A percentile compares a stretch with the other conserved stretches of the same genome.
phyloP scores from a whole-genome alignment of 2,888 invertebrate genomes.

The Sarcophaga carnaria region DNA sequence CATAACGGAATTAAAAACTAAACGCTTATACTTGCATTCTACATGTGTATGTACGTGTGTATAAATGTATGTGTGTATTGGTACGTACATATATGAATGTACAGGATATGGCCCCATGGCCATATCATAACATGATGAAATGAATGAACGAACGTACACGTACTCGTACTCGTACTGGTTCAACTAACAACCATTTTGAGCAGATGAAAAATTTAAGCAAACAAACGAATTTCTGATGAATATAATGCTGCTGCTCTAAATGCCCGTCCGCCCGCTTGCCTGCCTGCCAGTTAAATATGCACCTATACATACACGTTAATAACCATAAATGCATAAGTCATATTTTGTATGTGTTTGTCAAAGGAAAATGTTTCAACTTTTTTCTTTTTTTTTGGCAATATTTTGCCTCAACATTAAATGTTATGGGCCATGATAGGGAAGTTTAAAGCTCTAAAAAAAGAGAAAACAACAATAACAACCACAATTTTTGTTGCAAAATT shows the following conservation, averaged over 20 bases:
- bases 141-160: not conserved
- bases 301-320: not conserved
- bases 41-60: no score
- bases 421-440: conserved; percentile 26
- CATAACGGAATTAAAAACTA: conserved; percentile 67
- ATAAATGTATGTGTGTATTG: no score
- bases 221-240: conserved; percentile 13
- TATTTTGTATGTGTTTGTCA: conserved; percentile 44
- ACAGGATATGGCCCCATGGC: conserved; percentile 60
- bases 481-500: conserved; percentile 63
- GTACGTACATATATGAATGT: conserved; percentile 4
- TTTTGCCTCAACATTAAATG: conserved; percentile 18
- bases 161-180: not conserved
- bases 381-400: conserved; percentile 70
- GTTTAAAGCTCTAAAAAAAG: not conserved
- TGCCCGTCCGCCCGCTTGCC: not conserved
- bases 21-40: conserved; percentile 45
- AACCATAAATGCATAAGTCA: conserved; percentile 59
- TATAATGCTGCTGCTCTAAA: not conserved
- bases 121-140: conserved; percentile 46
- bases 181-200: conserved; percentile 40
- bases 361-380: conserved; percentile 75
- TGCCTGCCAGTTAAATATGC: not conserved
- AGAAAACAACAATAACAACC: not conserved
- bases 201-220: conserved; percentile 65